Evolutionary conservation across 2,888 invertebrate genomes (phyloP).

Genomic region (Drosophila antonietae): DNA sequence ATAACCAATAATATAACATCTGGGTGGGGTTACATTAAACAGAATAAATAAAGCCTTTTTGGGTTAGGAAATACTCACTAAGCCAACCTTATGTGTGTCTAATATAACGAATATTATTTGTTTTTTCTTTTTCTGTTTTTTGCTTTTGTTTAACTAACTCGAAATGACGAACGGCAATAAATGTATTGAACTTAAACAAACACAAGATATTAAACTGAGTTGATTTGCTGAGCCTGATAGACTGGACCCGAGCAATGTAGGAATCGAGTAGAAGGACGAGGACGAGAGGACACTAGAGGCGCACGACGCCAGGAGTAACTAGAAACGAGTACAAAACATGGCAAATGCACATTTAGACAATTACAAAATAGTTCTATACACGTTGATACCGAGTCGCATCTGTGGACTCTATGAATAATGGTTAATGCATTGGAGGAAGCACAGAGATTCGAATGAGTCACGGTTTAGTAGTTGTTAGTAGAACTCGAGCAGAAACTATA

Average conservation of each 20-base stretch:
- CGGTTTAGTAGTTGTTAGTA: conserved; percentile 53
- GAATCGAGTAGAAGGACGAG: conserved; percentile 60
- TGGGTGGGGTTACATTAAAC: conserved; percentile 14
- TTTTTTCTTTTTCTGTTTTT: background rate
- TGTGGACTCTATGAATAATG: conserved; percentile 28
- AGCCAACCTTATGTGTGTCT: conserved; percentile 56
- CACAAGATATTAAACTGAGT: conserved; percentile 57
- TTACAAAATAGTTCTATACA: conserved; percentile 10
- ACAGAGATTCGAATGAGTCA: conserved; percentile 19
- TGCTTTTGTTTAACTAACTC: conserved; percentile 27
- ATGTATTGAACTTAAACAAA: conserved; percentile 30
- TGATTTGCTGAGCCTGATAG: conserved; percentile 39
- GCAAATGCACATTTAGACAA: conserved; percentile 54
- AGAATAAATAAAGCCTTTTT: conserved; percentile 35
- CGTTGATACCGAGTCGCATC: conserved; percentile 5
- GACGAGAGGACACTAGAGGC: conserved; percentile 67
- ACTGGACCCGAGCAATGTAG: conserved; percentile 54
- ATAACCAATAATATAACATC: conserved; percentile 15
- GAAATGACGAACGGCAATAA: conserved; percentile 43
- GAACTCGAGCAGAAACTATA: conserved; percentile 40
- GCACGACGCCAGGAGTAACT: conserved; percentile 82
- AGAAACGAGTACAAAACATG: conserved; percentile 75
- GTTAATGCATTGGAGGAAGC: conserved; percentile 41
- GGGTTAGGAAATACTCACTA: conserved; percentile 65
- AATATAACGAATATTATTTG: conserved; percentile 46